Evolutionary conservation across 2,113 vertebrate genomes (phyloP).

Genomic region (Acrocephalus kingi): DNA sequence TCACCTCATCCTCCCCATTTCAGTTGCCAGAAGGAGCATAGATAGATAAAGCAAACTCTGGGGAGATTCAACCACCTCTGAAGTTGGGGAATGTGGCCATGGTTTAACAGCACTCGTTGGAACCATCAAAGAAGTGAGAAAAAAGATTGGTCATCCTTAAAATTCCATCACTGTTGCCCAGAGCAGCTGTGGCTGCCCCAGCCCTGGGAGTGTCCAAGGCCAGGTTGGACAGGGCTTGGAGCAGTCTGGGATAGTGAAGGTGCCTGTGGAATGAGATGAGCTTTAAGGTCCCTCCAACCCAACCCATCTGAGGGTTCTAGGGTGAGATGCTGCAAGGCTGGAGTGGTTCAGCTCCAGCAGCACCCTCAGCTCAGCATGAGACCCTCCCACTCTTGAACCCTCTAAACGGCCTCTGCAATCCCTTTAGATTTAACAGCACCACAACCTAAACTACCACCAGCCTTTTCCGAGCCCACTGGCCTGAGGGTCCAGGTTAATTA

Average conservation of each 20-base stretch:
- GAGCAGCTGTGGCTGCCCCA: not conserved
- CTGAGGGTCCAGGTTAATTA: rapidly evolving
- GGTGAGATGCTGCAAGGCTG: rapidly evolving
- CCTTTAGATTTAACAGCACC: not conserved
- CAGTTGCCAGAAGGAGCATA: not conserved
- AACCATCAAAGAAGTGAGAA: not conserved
- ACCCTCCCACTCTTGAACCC: not conserved
- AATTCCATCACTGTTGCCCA: not conserved
- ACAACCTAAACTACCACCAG: not conserved
- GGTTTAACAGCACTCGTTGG: rapidly evolving
- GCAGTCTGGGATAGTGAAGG: rapidly evolving
- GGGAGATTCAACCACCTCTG: not conserved
- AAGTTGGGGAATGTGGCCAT: rapidly evolving
- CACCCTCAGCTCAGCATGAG: not conserved
- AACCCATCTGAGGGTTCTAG: rapidly evolving
- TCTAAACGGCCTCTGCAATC: not conserved
- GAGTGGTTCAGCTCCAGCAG: not conserved
- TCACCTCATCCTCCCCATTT: not conserved
- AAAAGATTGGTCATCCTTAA: not conserved
- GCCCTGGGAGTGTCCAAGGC: not conserved
- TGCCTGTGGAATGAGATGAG: not conserved
- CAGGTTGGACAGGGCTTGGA: not conserved
- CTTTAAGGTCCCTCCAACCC: not conserved
- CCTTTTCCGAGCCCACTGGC: rapidly evolving
- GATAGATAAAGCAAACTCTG: not conserved